Evolutionary conservation across 2,797 vertebrate genomes (phyloP).

Genomic region (Manis javanica): DNA sequence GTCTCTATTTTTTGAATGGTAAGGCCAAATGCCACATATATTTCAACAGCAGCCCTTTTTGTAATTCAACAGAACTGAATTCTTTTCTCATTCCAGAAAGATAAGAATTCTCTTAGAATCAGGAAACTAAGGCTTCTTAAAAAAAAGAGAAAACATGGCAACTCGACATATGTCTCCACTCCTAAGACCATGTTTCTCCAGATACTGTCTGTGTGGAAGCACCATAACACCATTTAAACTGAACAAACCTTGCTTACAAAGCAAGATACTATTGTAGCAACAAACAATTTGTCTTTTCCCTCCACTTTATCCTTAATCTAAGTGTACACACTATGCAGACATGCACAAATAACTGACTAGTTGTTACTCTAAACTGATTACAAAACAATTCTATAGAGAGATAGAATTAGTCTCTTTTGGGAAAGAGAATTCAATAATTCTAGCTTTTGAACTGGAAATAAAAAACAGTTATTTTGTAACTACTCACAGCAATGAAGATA

Average conservation of each 20-base stretch:
- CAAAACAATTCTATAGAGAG: background rate
- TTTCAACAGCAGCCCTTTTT: conserved; percentile 74
- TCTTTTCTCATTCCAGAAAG: background rate
- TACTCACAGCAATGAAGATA: background rate
- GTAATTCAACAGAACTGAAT: conserved; percentile 72
- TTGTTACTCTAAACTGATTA: background rate
- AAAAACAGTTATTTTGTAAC: background rate
- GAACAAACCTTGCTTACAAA: background rate
- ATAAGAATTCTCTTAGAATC: background rate
- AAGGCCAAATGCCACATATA: conserved; percentile 61
- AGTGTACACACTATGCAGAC: fast-evolving
- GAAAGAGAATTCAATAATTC: background rate
- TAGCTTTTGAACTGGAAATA: background rate
- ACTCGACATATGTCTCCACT: background rate
- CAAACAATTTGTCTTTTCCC: background rate
- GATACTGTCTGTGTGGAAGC: background rate
- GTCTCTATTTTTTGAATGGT: conserved; percentile 56
- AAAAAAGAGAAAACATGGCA: background rate
- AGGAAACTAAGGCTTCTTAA: background rate
- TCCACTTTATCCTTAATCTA: background rate
- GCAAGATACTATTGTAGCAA: background rate
- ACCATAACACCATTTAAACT: background rate
- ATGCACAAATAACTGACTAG: background rate
- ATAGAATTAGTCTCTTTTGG: background rate
- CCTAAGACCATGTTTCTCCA: background rate